Evolutionary conservation across 35 echinoderm and acorn worm species (phyloP).

Genomic region (Amphiura filiformis): DNA sequence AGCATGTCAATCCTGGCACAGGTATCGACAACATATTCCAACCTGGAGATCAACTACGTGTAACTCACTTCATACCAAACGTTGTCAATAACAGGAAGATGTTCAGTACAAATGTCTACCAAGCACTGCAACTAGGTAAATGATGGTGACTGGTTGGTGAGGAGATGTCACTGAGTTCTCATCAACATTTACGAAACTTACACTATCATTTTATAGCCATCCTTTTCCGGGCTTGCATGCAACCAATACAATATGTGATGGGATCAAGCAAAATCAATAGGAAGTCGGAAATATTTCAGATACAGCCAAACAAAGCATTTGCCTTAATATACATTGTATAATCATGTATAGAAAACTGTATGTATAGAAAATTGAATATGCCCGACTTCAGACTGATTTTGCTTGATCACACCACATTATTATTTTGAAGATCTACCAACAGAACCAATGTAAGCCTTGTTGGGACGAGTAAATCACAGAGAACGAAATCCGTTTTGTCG

Average conservation of each 20-base stretch:
- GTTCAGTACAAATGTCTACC: constrained; percentile 62
- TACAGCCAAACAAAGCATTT: not conserved
- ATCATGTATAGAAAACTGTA: too few relatives aligned
- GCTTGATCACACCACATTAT: too few relatives aligned
- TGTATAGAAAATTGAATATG: too few relatives aligned
- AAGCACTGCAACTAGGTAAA: constrained; percentile 74
- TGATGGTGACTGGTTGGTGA: not conserved
- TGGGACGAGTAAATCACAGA: too few relatives aligned
- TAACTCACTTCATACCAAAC: constrained; percentile 59
- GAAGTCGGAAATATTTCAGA: not conserved
- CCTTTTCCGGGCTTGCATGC: not conserved
- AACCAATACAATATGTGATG: not conserved
- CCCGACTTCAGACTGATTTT: too few relatives aligned
- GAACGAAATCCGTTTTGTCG: too few relatives aligned
- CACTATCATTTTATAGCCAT: too few relatives aligned
- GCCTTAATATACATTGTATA: too few relatives aligned
- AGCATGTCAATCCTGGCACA: constrained; percentile 25
- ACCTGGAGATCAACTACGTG: constrained; percentile 33
- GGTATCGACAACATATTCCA: not conserved
- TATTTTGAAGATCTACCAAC: too few relatives aligned
- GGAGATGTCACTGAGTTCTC: not conserved
- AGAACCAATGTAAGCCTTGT: too few relatives aligned
- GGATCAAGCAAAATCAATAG: not conserved
- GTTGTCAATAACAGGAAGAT: not conserved
- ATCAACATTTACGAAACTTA: too few relatives aligned